A percentile compares a stretch with the other conserved stretches of the same genome.
Evolutionary conservation across 2,888 invertebrate genomes (phyloP).

Genomic region (Cheilosia scutellata): DNA sequence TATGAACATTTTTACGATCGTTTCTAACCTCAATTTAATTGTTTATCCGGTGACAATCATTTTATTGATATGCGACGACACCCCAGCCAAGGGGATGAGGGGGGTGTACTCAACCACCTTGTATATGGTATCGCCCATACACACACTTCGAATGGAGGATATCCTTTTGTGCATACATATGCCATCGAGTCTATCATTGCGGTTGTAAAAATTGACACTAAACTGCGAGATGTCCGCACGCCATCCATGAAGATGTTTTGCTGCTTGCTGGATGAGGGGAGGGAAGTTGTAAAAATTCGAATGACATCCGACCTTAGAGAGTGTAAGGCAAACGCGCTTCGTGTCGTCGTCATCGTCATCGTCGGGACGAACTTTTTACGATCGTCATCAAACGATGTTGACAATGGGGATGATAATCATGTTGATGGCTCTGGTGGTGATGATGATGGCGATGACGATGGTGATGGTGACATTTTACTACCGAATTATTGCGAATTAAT

Average conservation of each 20-base stretch:
- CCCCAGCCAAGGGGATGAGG: constrained; percentile 17
- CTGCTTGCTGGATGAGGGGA: constrained; percentile 39
- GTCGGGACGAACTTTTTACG: constrained; percentile 71
- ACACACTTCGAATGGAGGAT: constrained; percentile 59
- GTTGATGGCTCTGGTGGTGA: constrained; percentile 61
- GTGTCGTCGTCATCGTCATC: neutral
- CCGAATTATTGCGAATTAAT: constrained; percentile 76
- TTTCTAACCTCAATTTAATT: constrained; percentile 84
- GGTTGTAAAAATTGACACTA: constrained; percentile 79
- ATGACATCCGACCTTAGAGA: constrained; percentile 77
- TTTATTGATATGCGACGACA: constrained; percentile 79
- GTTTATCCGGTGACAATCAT: constrained; percentile 85
- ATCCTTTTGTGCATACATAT: constrained; percentile 71
- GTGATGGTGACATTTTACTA: constrained; percentile 67
- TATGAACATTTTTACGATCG: constrained; percentile 83
- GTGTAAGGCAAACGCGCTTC: constrained; percentile 40
- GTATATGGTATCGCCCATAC: constrained; percentile 68
- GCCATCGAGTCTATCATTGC: constrained; percentile 64
- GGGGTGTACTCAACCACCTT: constrained; percentile 68
- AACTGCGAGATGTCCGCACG: constrained; percentile 72
- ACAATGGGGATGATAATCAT: constrained; percentile 74
- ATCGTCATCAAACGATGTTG: constrained; percentile 75
- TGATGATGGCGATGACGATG: constrained; percentile 66
- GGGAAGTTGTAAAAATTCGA: constrained; percentile 83
- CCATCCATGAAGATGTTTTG: constrained; percentile 50